Evolutionary conservation across 2,113 vertebrate genomes (phyloP).

Genomic region (Rana temporaria): DNA sequence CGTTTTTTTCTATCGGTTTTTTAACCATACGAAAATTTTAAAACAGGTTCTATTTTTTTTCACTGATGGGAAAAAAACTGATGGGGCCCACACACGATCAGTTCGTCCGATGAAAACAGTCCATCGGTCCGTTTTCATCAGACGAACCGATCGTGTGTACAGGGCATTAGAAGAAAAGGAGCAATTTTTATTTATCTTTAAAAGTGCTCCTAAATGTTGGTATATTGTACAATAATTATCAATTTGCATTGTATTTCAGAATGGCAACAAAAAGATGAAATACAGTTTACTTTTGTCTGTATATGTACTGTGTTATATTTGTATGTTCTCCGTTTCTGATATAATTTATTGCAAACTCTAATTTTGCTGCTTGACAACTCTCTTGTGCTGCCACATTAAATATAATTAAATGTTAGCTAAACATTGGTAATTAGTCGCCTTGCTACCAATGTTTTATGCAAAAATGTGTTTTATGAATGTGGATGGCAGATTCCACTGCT

Average conservation of each 20-base stretch:
- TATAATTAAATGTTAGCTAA: conserved; percentile 35
- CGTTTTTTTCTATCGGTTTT: too few species aligned
- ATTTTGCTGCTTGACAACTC: conserved; percentile 27
- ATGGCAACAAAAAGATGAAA: not conserved
- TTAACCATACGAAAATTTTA: too few species aligned
- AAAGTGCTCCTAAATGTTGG: too few species aligned
- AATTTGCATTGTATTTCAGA: not conserved
- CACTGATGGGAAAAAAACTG: too few species aligned
- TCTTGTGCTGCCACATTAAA: not conserved
- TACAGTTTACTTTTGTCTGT: not conserved
- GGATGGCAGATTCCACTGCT: not conserved
- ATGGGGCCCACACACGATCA: too few species aligned
- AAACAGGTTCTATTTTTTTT: too few species aligned
- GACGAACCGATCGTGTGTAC: too few species aligned
- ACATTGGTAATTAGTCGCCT: conserved; percentile 28
- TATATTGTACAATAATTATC: not conserved
- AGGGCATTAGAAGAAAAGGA: too few species aligned
- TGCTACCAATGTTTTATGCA: conserved; percentile 13
- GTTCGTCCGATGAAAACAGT: too few species aligned
- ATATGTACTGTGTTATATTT: not conserved
- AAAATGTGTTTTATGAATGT: conserved; percentile 25
- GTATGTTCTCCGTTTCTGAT: not conserved
- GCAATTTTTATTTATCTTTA: too few species aligned
- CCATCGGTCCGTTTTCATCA: too few species aligned
- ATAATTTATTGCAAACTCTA: not conserved